Evolutionary conservation across 2,113 vertebrate genomes (phyloP).

Genomic region (Nestor notabilis): DNA sequence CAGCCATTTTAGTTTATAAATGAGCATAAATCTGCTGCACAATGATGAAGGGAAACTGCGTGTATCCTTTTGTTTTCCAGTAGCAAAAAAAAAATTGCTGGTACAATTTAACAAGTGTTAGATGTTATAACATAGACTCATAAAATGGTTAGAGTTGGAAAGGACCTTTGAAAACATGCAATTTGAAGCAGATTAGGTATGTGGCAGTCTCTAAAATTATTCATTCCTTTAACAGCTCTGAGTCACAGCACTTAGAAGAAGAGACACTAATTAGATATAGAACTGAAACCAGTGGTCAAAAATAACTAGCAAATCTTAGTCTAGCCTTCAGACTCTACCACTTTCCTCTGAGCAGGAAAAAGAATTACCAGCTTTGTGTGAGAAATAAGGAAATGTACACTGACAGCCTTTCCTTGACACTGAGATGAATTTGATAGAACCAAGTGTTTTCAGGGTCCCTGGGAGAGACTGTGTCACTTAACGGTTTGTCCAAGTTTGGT

Average conservation of each 20-base stretch:
- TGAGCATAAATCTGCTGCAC: neutral
- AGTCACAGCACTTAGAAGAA: neutral
- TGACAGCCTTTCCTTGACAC: neutral
- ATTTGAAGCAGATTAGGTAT: neutral
- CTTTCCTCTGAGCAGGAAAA: neutral
- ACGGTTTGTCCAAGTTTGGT: neutral
- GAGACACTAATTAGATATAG: neutral
- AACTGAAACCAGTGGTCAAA: neutral
- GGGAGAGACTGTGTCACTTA: neutral
- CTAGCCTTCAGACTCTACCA: neutral
- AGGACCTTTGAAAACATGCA: neutral
- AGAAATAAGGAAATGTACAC: neutral
- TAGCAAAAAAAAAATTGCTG: neutral
- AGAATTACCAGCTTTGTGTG: neutral
- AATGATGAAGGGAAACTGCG: accelerated
- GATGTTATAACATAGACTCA: neutral
- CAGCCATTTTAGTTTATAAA: neutral
- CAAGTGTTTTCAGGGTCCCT: neutral
- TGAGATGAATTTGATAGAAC: neutral
- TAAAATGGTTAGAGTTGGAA: neutral
- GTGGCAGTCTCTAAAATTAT: neutral
- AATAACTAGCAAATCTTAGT: neutral
- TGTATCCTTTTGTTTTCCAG: neutral
- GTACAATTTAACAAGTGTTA: neutral
- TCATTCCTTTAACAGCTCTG: neutral